Evolutionary conservation across 2,888 invertebrate species (phyloP), one percentile per base, ranked within the genome.

Genomic region (Malachius bipustulatus): DNA sequence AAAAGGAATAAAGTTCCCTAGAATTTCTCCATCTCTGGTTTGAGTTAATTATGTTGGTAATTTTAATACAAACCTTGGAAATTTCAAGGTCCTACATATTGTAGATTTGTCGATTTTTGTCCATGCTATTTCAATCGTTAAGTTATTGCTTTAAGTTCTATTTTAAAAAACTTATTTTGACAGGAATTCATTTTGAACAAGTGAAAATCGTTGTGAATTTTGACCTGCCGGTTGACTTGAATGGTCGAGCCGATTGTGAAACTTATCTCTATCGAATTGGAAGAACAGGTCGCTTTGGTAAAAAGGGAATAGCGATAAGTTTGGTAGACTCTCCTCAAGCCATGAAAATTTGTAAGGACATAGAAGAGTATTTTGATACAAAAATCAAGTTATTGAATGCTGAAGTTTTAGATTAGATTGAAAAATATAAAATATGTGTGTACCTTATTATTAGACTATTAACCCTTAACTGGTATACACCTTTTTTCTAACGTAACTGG

Each of bases 171-270:
- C n/a, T n/a, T n/a, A n/a, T n/a, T n/a, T n/a, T n/a, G n/a, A n/a
- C 24, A 19, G 24, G 94, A 27, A 96, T 98, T 57, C 97, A 97
- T 63, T 87, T 97, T 2, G 91, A 94, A 56, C 89, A 91, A 71
- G 97, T 98, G 0, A 94, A 96, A 3, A 77, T 98, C 34, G 97
- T 98, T 10, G 90, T 98, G 0, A 99, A 99, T 65, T 99, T 93
- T 65, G 97, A 98, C 66, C 72, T 96, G 55, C 97, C 97, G 2
- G 74, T 90, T 58, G 84, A 90, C 55, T 60, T 75, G 43, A 68
- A 74, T 14, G 78, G 80, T 35, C 75, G 77, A 54, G 89, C 94
- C 0, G 94, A 96, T 60, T 93, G 85, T 63, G 96, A 97, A 63
- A 98, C 97, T 2, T 98, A 98, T 62, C 68, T 99, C 40, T 97